phyloP scores from a whole-genome alignment of 2,113 vertebrate genomes.

The Petroica traversi region DNA sequence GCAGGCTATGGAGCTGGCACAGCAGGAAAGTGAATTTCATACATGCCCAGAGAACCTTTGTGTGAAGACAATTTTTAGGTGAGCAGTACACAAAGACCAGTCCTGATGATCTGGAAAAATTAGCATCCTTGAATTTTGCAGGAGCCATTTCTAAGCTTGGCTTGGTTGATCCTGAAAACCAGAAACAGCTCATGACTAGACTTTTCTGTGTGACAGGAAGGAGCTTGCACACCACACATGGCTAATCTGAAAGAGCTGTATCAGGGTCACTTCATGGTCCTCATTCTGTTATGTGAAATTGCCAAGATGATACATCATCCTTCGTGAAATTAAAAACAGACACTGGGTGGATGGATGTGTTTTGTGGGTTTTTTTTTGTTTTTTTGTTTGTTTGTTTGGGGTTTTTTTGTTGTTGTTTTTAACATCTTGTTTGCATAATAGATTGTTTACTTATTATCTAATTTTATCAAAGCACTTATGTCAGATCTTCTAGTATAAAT shows the following conservation, averaged over 20 bases:
- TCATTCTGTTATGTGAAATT: background rate
- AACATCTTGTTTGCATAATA: background rate
- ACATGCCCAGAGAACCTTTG: background rate
- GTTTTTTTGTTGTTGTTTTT: background rate
- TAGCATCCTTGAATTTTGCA: background rate
- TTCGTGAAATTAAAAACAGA: background rate
- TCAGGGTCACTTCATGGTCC: background rate
- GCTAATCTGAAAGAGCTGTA: background rate
- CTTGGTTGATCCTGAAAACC: background rate
- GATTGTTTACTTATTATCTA: background rate
- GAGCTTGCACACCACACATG: background rate
- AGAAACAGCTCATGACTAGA: background rate
- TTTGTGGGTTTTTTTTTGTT: background rate
- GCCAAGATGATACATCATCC: background rate
- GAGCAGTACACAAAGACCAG: background rate
- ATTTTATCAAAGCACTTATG: background rate
- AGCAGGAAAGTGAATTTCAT: background rate
- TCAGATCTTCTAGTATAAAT: background rate
- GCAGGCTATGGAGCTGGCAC: background rate
- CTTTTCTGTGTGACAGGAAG: background rate
- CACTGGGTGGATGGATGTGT: background rate
- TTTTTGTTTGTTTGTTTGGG: too few relatives aligned
- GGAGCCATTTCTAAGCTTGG: background rate
- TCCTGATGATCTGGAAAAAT: background rate
- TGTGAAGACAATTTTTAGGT: background rate